Evolutionary conservation across 2,113 vertebrate species (phyloP), one percentile per base, ranked within the genome.

Genomic region (Misgurnus mizolepis): DNA sequence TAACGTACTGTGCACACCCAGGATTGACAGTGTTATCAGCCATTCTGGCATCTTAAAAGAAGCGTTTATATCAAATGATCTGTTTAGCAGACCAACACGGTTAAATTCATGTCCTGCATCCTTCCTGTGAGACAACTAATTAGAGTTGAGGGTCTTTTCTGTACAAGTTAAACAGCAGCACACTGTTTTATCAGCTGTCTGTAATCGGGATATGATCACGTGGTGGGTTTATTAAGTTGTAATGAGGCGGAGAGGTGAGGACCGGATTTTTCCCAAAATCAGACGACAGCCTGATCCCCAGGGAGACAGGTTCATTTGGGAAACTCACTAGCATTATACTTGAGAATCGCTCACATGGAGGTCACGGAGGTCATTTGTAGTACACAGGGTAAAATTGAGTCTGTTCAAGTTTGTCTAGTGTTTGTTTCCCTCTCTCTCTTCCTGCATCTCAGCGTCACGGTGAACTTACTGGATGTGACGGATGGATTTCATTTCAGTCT

Each of bases 131-230:
- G 58, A 82, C 62, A 43, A 39, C 10, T 79, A 79, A 86, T 79
- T 68, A 79, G 73, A 49, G 60, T 17, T 4, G n/a, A 78, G 68
- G 45, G 56, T 69, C 18, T 58, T 61, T 55, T 53, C 62, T 56
- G 55, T 15, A 55, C 2, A 5, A 80, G 67, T 22, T 49, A 72
- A 62, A 12, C 40, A n/a, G 47, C 43, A 18, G n/a, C 43, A 72
- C 9, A 22, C 67, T 85, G 83, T 84, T 87, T 84, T 81, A 80
- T 85, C 87, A 86, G 87, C 86, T 89, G 88, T 74, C 78, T 55
- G 49, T 84, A 84, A 86, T 83, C 83, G 82, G 78, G 56, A 77
- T 72, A 58, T 82, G 80, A 87, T 84, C 83, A 79, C 68, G 50
- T 15, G 64, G 62, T 55, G 66, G 76, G 79, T 85, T 86, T 78